phyloP scores from a whole-genome alignment of 2,113 vertebrate genomes.

The Odontophorus gujanensis region DNA sequence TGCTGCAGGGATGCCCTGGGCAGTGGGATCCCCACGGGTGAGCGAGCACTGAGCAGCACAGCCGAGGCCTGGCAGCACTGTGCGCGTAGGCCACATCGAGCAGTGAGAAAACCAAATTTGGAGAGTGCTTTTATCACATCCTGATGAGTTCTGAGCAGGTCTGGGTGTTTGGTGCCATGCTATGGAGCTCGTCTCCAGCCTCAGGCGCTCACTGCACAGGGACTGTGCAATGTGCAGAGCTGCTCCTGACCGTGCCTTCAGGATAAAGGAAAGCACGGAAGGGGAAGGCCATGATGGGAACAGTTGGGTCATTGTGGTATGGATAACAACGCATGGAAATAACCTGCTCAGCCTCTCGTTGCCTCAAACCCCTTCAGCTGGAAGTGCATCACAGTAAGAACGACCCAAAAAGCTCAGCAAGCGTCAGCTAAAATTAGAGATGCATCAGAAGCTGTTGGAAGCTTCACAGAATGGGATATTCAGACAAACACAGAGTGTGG shows the following conservation, averaged over 20 bases:
- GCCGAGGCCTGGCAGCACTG: fast-evolving
- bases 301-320: fast-evolving
- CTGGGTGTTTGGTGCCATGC: background rate
- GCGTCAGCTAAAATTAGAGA: background rate
- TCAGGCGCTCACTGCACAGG: background rate
- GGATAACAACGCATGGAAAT: fast-evolving
- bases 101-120: fast-evolving
- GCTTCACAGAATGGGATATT: background rate
- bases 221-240: background rate
- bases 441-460: background rate
- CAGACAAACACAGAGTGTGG: background rate
- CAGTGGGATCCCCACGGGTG: background rate
- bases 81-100: background rate
- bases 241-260: background rate
- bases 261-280: background rate
- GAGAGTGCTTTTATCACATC: background rate
- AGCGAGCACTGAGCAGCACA: background rate
- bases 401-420: background rate
- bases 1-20: background rate
- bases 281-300: background rate
- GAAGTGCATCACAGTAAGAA: background rate
- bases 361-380: background rate
- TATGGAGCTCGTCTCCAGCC: background rate
- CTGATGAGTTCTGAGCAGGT: background rate
- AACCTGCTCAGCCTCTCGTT: background rate